Base-by-base conservation (phyloP, 2,888 invertebrate genomes). In the Cloeon dipterum region DNA sequence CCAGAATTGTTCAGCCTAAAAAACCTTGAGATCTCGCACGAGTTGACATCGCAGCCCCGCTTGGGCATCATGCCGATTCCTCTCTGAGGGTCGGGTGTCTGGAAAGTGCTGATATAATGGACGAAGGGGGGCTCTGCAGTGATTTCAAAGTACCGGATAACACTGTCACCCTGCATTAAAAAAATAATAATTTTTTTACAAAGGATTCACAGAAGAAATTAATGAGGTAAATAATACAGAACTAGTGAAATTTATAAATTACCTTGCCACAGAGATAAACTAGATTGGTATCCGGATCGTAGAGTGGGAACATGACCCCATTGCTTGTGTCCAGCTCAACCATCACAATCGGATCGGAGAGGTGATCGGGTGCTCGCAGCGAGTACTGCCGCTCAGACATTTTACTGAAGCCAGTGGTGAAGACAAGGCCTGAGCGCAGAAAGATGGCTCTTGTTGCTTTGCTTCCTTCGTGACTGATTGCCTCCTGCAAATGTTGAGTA, bases 51-150 rank as follows among this genome's bases (percentile, higher is more conserved):
- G 58, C 88, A 81, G 43, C 94, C 94, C 48, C 94, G 70, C 63
- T 96, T 96, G 45, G 94, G 93, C 93, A 96, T 94, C 72, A 88
- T 76, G 43, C 86, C 86, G 56, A 88, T 85, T 52, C 93, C 93
- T 63, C 93, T 70, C 58, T 96, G 94, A 36, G 96, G 94, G 58
- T 88, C 86, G n/a, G 89, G 83, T 23, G 93, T 89, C 64, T 89
- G 86, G 67, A 85, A 94, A 49, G 89, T 91, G 63, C 83, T 93
- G 54, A 96, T 86, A 59, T 88, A 94, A 58, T 93, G 89, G 41
- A 91, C 83, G 58, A 86, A 91, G 0, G 91, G 91, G 3, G 85
- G 77, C 52, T 89, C 88, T 2, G 88, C 78, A 13, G 86, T 86
- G 47, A 94, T 79, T 58, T 78, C 88, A 57, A 85, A 88, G 59